Base-by-base conservation (phyloP, 2,113 vertebrate species). In the Seriola rivoliana region DNA sequence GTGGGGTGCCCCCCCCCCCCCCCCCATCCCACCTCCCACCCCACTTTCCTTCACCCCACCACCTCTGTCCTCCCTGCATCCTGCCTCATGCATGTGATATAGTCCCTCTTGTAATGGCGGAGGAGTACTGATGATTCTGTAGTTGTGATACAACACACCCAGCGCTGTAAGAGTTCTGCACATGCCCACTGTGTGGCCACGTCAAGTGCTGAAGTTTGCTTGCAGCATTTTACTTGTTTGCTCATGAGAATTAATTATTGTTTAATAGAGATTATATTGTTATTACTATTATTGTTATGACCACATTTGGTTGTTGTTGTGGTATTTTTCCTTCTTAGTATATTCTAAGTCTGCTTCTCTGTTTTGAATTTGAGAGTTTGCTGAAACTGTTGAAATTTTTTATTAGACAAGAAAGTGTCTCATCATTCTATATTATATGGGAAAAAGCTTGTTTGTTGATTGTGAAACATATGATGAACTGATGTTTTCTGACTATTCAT, bases 71-170 rank as follows among this genome's bases (percentile, higher is more conserved):
- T 72, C 32, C 82, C 79, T 89, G 84, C 89, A 80, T 95, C 95
- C 94, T 93, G 95, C 93, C 91, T 94, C 95, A 92, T 97, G 97
- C 97, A 98, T 97, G 97, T 96, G 80, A 96, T 96, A 96, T 95
- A 91, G 96, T 95, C 95, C 96, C 95, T 89, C 66, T 96, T 96
- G 97, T 96, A 94, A 95, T 95, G 96, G 95, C 95, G 94, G 96
- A 97, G 95, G 96, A 96, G 95, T 95, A 95, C 94, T 96, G 96
- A 96, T 96, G 96, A 96, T 97, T 97, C 95, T 96, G 97, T 98
- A 98, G 96, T 97, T 99, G 97, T 98, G 97, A 98, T 98, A 98
- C 97, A 98, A 98, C 97, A 97, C 96, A 95, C 80, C 96, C 96
- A 95, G 96, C 95, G 96, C 92, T 97, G 96, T 96, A 95, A 96